A percentile compares a stretch with the other conserved stretches of the same genome.
These are phyloP conservation scores for Plumapathes pennacea DNA, from an alignment of 92 coral and sea anemone genomes.

Conservation along the genomic window DNA sequence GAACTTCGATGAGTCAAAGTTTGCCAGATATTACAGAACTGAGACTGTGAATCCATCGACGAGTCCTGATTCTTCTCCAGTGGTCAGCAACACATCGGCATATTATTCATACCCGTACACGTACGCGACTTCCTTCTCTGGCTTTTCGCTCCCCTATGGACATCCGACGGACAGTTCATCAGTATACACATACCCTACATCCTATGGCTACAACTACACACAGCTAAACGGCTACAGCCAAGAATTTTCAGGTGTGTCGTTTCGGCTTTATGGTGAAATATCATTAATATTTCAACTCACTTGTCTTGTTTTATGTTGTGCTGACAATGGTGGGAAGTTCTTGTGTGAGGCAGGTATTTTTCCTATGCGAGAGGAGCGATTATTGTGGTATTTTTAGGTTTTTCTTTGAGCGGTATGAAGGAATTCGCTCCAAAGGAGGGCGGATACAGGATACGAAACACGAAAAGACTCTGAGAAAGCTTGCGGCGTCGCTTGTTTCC, in stretches of 20 bases:
- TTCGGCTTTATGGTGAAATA: constrained; percentile 51
- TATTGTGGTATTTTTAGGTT: no score
- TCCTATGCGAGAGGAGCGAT: neutral
- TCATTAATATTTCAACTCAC: constrained; percentile 70
- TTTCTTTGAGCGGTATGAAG: no score
- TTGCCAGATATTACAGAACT: constrained; percentile 99
- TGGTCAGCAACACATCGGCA: constrained; percentile 64
- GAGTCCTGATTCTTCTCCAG: constrained; percentile 81
- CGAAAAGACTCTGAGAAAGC: no score
- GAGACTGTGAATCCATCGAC: constrained; percentile 84
- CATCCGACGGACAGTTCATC: constrained; percentile 68
- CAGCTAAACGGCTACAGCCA: constrained; percentile 61
- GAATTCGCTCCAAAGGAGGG: no score
- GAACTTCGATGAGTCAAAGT: constrained; percentile 98
- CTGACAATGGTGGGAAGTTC: neutral
- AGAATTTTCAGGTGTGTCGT: constrained; percentile 65
- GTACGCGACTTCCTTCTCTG: constrained; percentile 70
- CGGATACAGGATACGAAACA: constrained; percentile 23
- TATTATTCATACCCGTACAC: constrained; percentile 89
- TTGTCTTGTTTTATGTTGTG: constrained; percentile 33
- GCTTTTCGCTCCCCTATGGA: constrained; percentile 73
- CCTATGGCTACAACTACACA: constrained; percentile 78
- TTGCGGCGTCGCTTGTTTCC: constrained; percentile 15
- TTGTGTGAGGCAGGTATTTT: neutral
- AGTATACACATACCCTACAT: constrained; percentile 76